A percentile compares a stretch with the other conserved stretches of the same genome.
Evolutionary conservation across 1,140 invertebrate species (phyloP).

Genomic region (Acromyrmex charruanus): DNA sequence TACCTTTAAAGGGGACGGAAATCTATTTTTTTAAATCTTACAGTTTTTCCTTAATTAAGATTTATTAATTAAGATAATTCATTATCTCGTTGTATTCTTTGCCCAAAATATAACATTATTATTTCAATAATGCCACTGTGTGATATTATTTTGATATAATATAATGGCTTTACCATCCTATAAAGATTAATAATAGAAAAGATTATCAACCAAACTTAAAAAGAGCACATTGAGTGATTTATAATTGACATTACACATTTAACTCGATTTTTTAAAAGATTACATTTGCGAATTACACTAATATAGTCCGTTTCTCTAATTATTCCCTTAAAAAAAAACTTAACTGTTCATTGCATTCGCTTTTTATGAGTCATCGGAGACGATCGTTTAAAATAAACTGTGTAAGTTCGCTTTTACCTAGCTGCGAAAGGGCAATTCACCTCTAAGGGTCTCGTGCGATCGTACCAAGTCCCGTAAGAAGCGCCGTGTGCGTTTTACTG

Average conservation of each 20-base stretch:
- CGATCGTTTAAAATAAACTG: neutral
- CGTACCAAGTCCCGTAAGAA: slow-evolving; percentile 17
- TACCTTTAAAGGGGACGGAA: too few species aligned
- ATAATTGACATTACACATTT: neutral
- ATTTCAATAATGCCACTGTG: too few species aligned
- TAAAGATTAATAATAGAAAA: neutral
- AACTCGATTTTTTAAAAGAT: neutral
- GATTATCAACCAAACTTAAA: neutral
- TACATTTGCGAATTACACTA: neutral
- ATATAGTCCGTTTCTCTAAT: neutral
- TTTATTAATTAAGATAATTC: too few species aligned
- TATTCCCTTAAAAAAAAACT: neutral
- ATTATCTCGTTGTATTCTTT: too few species aligned
- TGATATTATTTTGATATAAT: too few species aligned
- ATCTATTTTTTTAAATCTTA: too few species aligned
- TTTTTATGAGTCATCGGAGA: neutral
- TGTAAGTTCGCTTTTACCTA: slow-evolving; percentile 1
- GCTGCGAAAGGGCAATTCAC: neutral
- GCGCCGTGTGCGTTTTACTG: slow-evolving; percentile 20
- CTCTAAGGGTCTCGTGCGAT: slow-evolving; percentile 1
- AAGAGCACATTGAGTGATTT: neutral
- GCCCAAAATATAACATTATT: too few species aligned
- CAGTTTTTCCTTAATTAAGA: too few species aligned
- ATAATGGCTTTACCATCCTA: too few species aligned
- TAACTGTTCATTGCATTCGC: neutral